Conservation (phyloP, 1,140 invertebrate species). For the Drosophila albomicans region DNA sequence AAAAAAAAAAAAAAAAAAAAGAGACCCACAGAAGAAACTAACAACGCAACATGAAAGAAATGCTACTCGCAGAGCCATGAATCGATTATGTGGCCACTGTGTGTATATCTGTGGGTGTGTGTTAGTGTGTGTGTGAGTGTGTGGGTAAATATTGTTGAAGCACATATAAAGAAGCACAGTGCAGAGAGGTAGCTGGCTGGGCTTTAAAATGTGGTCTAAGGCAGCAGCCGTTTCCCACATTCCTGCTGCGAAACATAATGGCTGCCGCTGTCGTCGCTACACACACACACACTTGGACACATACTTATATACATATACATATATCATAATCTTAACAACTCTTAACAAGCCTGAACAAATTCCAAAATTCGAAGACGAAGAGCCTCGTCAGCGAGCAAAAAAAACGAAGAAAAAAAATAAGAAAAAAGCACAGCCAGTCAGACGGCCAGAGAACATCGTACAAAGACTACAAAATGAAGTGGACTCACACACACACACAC, state of each 20-base stretch:
- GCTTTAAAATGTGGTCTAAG: conserved; percentile 68
- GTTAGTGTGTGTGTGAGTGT: conserved; percentile 44
- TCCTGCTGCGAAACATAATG: conserved; percentile 83
- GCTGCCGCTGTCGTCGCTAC: conserved; percentile 73
- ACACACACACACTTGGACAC: conserved; percentile 25
- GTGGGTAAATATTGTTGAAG: conserved; percentile 50
- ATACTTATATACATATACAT: conserved; percentile 60
- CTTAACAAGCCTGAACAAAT: conserved; percentile 84
- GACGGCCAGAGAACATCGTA: conserved; percentile 59
- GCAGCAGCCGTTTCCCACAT: conserved; percentile 76
- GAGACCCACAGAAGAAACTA: conserved; percentile 59
- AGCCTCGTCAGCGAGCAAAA: conserved; percentile 48
- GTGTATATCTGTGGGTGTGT: conserved; percentile 49
- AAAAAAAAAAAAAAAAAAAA: conserved; percentile 31
- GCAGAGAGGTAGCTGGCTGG: conserved; percentile 43
- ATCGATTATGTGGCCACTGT: conserved; percentile 82
- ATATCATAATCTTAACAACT: conserved; percentile 85
- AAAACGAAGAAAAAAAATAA: conserved; percentile 25
- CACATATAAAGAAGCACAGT: conserved; percentile 36
- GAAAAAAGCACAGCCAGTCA: conserved; percentile 67
- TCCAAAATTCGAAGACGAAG: conserved; percentile 80
- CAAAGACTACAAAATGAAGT: conserved; percentile 74
- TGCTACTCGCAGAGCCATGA: conserved; percentile 80
- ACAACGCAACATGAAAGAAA: conserved; percentile 83
- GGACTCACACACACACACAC: conserved; percentile 53